Evolutionary conservation across 2,888 invertebrate genomes (phyloP).

Genomic region (Philaethria dido): DNA sequence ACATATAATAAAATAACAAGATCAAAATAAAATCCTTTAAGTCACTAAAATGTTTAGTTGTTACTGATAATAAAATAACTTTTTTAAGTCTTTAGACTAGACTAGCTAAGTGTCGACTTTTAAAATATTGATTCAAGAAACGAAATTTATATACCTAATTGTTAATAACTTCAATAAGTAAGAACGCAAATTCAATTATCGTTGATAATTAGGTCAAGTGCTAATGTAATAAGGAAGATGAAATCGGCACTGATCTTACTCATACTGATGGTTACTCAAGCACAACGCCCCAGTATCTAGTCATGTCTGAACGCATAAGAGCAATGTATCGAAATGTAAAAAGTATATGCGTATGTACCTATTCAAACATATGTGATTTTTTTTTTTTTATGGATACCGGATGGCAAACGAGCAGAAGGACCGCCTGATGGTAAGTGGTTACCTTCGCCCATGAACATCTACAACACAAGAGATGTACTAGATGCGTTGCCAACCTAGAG

Average conservation of each 20-base stretch:
- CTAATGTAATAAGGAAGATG: slow-evolving; percentile 18
- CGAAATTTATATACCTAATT: neutral
- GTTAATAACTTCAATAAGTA: neutral
- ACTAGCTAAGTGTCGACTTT: too few relatives aligned
- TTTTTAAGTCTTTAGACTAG: too few relatives aligned
- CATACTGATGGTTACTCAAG: slow-evolving; percentile 15
- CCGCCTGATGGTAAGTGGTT: too few relatives aligned
- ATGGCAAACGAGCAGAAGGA: too few relatives aligned
- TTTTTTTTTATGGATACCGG: too few relatives aligned
- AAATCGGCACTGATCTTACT: slow-evolving; percentile 19
- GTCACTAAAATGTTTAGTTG: neutral
- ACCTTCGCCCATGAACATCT: too few relatives aligned
- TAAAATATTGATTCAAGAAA: neutral
- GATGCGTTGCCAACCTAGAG: too few relatives aligned
- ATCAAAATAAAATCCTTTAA: neutral
- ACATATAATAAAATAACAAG: neutral
- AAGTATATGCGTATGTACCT: neutral
- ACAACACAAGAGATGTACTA: too few relatives aligned
- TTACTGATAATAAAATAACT: too few relatives aligned
- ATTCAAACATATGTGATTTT: too few relatives aligned
- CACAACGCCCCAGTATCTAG: slow-evolving; percentile 13
- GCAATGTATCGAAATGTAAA: slow-evolving; percentile 1
- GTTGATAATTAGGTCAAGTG: slow-evolving; percentile 10
- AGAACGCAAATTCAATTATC: neutral
- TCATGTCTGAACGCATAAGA: slow-evolving; percentile 8